Conservation (phyloP, 2,113 vertebrate species). For the Smithornis capensis region DNA sequence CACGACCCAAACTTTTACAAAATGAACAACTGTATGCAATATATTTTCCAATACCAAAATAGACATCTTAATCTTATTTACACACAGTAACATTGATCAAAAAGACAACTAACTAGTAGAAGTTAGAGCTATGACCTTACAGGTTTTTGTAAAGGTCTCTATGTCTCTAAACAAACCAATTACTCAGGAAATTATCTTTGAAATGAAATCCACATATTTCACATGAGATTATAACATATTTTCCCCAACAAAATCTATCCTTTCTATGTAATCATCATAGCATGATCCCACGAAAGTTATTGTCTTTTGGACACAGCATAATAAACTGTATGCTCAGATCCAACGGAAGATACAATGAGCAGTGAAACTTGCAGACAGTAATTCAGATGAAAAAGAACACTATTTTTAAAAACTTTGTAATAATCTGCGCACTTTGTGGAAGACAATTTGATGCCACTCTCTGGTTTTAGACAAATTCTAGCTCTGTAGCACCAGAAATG, state of each 20-base stretch:
- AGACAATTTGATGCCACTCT: background rate
- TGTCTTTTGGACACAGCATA: background rate
- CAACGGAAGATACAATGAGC: background rate
- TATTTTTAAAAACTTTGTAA: background rate
- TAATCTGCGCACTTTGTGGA: background rate
- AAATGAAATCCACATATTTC: background rate
- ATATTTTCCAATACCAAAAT: background rate
- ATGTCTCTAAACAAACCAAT: background rate
- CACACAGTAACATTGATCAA: accelerated
- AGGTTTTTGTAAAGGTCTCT: background rate
- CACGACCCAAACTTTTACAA: background rate
- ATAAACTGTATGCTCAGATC: background rate
- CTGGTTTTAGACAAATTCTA: background rate
- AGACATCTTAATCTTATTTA: background rate
- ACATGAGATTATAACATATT: background rate
- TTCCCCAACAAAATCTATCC: background rate
- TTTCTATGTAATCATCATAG: background rate
- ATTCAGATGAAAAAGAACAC: background rate
- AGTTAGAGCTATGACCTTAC: background rate
- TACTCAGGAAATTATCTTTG: background rate
- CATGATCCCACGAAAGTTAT: background rate
- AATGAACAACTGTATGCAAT: background rate
- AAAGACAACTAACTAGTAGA: background rate
- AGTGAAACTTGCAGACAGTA: background rate
- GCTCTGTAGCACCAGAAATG: background rate